A percentile compares a stretch with the other conserved stretches of the same genome.
Evolutionary conservation across 2,113 vertebrate genomes (phyloP).

Genomic region (Callocephalon fimbriatum): DNA sequence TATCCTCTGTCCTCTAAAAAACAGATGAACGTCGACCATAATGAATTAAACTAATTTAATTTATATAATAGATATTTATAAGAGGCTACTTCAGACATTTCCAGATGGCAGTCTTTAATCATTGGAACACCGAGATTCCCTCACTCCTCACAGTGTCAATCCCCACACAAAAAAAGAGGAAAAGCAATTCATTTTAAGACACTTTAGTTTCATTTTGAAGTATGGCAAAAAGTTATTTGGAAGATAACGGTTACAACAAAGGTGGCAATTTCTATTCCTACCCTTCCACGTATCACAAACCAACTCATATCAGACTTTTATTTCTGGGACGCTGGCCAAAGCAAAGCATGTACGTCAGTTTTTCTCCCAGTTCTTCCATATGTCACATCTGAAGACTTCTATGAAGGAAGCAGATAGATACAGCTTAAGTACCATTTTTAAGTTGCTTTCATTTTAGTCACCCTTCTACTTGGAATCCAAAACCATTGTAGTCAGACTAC

Average conservation of each 20-base stretch:
- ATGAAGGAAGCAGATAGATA: background rate
- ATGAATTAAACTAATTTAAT: background rate
- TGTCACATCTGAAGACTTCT: background rate
- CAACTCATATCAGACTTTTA: background rate
- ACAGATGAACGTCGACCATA: background rate
- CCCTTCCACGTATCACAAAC: background rate
- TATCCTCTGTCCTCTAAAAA: background rate
- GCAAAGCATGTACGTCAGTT: background rate
- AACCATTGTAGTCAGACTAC: background rate
- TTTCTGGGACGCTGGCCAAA: background rate
- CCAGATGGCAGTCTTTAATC: background rate
- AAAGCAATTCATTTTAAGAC: background rate
- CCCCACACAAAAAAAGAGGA: background rate
- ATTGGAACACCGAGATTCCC: background rate
- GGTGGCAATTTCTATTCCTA: conserved; percentile 9
- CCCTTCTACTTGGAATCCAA: background rate
- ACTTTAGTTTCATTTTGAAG: background rate
- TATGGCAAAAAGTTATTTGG: background rate
- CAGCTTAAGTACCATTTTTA: background rate
- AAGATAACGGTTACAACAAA: background rate
- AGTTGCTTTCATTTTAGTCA: background rate
- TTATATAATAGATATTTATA: background rate
- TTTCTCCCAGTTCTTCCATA: background rate
- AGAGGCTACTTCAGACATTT: background rate
- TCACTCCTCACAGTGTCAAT: background rate